phyloP scores from a whole-genome alignment of 1,140 invertebrate species.

The Pissodes strobi region DNA sequence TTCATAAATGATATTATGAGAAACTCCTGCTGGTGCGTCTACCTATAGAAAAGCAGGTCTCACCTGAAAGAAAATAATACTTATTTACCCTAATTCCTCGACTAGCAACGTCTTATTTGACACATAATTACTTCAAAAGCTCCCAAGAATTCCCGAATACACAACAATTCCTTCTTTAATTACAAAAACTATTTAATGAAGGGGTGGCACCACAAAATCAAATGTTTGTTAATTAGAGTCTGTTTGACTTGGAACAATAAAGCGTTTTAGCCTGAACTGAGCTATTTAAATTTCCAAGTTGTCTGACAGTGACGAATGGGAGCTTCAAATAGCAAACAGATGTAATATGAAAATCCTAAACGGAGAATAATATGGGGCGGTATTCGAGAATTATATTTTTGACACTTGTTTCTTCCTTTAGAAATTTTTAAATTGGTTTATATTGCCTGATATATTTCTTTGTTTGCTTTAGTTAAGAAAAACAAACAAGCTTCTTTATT shows the following conservation, averaged over 20 bases:
- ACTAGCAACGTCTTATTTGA: too few species aligned
- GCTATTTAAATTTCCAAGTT: conserved; percentile 25
- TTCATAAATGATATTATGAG: too few species aligned
- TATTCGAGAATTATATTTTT: background rate
- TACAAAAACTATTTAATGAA: conserved; percentile 29
- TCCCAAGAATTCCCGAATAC: background rate
- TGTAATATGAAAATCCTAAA: conserved; percentile 35
- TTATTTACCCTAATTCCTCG: too few species aligned
- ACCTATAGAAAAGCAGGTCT: too few species aligned
- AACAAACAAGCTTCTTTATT: too few species aligned
- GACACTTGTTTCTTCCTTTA: background rate
- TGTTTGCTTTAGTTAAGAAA: too few species aligned
- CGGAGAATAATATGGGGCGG: background rate
- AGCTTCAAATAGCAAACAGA: conserved; percentile 29
- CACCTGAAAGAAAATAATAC: too few species aligned
- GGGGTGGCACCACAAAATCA: conserved; percentile 23
- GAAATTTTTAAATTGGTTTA: too few species aligned
- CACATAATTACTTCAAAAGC: background rate
- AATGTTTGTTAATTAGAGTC: conserved; percentile 36
- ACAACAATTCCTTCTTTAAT: conserved; percentile 12
- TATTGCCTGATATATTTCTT: too few species aligned
- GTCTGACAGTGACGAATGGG: conserved; percentile 32
- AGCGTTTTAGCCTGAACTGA: conserved; percentile 19
- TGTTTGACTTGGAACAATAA: conserved; percentile 30
- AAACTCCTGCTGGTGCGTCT: too few species aligned